These are phyloP conservation scores for Polyergus mexicanus DNA, from an alignment of 1,140 invertebrate species.

Conservation along the genomic window DNA sequence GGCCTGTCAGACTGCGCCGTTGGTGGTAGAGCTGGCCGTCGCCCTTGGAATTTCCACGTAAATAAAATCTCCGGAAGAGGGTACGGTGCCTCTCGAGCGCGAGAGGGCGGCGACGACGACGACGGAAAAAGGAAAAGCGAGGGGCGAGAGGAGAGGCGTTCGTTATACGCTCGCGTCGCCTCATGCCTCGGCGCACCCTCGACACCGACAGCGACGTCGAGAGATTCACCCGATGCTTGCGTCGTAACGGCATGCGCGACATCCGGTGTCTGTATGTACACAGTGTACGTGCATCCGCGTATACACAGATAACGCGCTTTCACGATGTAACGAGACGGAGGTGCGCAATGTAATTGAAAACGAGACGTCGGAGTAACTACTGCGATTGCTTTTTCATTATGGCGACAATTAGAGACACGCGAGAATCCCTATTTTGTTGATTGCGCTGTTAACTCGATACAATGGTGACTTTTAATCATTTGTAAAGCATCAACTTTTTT, in stretches of 20 bases:
- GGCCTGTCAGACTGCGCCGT: constrained; percentile 73
- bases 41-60: constrained; percentile 78
- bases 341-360: constrained; percentile 49
- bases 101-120: constrained; percentile 43
- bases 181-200: constrained; percentile 74
- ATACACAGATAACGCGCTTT: constrained; percentile 1
- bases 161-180: constrained; percentile 72
- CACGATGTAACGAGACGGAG: constrained; percentile 28
- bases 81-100: constrained; percentile 65
- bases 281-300: neutral
- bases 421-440: neutral
- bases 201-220: constrained; percentile 68
- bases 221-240: constrained; percentile 72
- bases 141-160: constrained; percentile 59
- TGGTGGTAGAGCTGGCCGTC: constrained; percentile 71
- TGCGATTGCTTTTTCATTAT: constrained; percentile 62
- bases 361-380: constrained; percentile 53
- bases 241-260: constrained; percentile 70
- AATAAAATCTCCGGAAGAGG: constrained; percentile 76
- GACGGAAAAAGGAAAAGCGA: constrained; percentile 64
- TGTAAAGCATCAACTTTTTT: neutral
- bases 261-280: constrained; percentile 27
- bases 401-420: constrained; percentile 37
- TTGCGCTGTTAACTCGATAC: constrained; percentile 3
- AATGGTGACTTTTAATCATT: constrained; percentile 26